phyloP scores from a whole-genome alignment of 2,113 vertebrate genomes.

The Danionella cerebrum region DNA sequence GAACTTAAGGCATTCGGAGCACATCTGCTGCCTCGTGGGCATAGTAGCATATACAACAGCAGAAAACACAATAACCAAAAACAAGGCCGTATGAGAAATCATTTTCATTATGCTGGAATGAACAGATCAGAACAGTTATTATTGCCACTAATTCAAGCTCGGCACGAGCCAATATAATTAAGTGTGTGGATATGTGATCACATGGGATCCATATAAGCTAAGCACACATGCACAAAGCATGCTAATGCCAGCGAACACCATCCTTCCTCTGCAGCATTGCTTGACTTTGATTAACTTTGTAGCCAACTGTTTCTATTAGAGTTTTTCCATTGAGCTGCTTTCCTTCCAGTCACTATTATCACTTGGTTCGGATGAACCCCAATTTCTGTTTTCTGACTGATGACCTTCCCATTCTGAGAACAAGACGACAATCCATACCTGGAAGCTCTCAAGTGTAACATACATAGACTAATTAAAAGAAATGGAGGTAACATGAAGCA shows the following conservation, averaged over 20 bases:
- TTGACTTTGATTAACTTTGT: constrained; percentile 21
- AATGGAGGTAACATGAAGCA: constrained; percentile 10
- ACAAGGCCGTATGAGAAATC: background rate
- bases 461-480: constrained; percentile 28
- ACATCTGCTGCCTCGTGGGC: constrained; percentile 6
- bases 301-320: constrained; percentile 29
- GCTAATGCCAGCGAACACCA: background rate
- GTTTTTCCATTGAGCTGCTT: background rate
- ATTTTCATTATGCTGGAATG: constrained; percentile 5
- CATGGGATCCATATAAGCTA: constrained; percentile 8
- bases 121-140: constrained; percentile 14
- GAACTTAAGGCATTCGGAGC: background rate
- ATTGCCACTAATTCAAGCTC: constrained; percentile 17
- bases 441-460: constrained; percentile 17
- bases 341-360: constrained; percentile 10
- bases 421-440: constrained; percentile 22
- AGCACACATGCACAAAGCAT: background rate
- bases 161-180: constrained; percentile 25
- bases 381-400: constrained; percentile 18
- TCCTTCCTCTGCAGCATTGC: background rate
- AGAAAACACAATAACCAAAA: background rate
- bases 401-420: constrained; percentile 21
- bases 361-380: constrained; percentile 13
- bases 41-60: background rate
- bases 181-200: background rate